These are phyloP conservation scores for Oligia fasciuncula DNA, from an alignment of 2,888 invertebrate genomes.

Conservation along the genomic window DNA sequence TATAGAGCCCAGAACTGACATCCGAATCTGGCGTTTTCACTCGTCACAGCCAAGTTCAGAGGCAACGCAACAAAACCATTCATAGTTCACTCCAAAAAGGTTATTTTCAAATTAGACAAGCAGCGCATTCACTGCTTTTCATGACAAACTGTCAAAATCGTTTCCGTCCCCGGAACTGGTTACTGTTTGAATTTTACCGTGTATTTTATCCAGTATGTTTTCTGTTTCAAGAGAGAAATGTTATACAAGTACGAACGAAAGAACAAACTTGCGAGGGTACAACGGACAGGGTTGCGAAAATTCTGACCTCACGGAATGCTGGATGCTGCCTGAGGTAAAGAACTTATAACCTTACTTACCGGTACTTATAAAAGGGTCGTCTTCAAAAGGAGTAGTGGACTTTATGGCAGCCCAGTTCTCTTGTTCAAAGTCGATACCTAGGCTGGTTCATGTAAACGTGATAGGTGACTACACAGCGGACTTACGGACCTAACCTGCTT, in stretches of 20 bases:
- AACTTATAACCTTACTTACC: background rate
- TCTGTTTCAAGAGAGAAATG: constrained; percentile 83
- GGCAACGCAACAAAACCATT: too few species aligned
- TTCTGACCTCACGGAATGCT: constrained; percentile 89
- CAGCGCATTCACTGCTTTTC: background rate
- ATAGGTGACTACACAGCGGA: background rate
- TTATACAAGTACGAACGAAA: constrained; percentile 82
- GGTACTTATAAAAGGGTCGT: background rate
- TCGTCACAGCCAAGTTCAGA: background rate
- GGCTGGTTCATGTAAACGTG: background rate
- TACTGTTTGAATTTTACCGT: constrained; percentile 2
- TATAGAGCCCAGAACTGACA: background rate
- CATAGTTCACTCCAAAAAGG: background rate
- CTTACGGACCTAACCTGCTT: background rate
- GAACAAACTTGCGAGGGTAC: constrained; percentile 77
- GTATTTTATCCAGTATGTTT: constrained; percentile 22
- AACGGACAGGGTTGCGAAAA: constrained; percentile 84
- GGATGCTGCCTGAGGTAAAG: constrained; percentile 90
- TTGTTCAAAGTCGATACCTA: background rate
- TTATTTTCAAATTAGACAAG: background rate
- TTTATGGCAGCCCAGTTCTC: too few species aligned
- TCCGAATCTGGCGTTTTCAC: background rate
- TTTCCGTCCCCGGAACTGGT: background rate
- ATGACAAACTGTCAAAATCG: background rate
- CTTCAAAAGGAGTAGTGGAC: background rate